Evolutionary conservation across 2,113 vertebrate species (phyloP).

Genomic region (Thunnus thynnus): DNA sequence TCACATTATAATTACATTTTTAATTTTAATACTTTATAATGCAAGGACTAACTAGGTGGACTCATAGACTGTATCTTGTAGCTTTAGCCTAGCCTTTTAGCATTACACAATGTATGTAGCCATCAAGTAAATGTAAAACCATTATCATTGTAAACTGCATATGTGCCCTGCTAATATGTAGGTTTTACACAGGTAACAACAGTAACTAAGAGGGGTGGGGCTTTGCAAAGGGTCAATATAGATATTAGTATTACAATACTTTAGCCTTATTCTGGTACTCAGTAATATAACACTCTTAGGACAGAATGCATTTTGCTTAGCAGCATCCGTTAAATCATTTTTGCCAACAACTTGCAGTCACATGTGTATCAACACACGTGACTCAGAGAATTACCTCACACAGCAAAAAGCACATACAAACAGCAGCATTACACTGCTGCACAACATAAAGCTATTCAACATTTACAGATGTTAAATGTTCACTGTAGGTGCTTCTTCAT

Average conservation of each 20-base stretch:
- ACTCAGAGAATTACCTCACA: constrained; percentile 13
- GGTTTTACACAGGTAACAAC: background rate
- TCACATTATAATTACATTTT: too few species aligned
- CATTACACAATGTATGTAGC: too few species aligned
- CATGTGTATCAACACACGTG: background rate
- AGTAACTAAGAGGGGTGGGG: background rate
- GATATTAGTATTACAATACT: constrained; percentile 20
- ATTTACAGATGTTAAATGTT: constrained; percentile 41
- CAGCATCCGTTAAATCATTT: constrained; percentile 58
- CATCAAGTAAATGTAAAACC: too few species aligned
- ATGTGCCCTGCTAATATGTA: too few species aligned
- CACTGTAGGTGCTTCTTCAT: constrained; percentile 12
- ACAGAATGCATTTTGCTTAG: constrained; percentile 45
- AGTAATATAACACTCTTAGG: constrained; percentile 23
- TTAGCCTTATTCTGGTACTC: background rate
- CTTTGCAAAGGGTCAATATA: constrained; percentile 28
- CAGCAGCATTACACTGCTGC: constrained; percentile 22
- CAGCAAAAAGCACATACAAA: constrained; percentile 43
- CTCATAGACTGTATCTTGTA: too few species aligned
- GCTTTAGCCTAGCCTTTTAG: too few species aligned
- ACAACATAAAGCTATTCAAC: constrained; percentile 49
- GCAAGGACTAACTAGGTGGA: background rate
- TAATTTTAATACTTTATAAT: background rate
- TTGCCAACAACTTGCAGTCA: constrained; percentile 13
- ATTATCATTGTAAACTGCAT: too few species aligned